A percentile compares a stretch with the other conserved stretches of the same genome.
Conservation (phyloP, 2,113 vertebrate species). For the Maccullochella peelii region DNA sequence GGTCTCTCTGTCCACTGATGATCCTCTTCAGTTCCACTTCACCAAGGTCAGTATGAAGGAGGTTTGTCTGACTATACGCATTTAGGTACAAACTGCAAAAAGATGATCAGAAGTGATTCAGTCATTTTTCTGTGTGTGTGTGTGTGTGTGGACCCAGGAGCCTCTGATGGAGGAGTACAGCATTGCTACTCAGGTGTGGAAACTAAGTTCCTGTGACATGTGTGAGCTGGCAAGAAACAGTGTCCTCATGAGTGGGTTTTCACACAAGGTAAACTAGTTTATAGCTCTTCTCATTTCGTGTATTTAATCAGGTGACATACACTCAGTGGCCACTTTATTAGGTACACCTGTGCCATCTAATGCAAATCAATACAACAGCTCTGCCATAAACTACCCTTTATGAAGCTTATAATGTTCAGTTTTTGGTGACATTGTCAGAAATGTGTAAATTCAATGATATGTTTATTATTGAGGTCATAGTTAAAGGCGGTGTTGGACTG, state of each 20-base stretch:
- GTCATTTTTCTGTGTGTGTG: slow-evolving; percentile 11
- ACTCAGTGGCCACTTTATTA: background rate
- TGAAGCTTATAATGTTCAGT: background rate
- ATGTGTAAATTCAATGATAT: background rate
- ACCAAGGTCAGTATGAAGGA: slow-evolving; percentile 88
- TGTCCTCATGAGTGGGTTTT: slow-evolving; percentile 98
- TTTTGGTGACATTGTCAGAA: background rate
- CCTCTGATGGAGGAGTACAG: slow-evolving; percentile 99
- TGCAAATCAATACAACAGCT: background rate
- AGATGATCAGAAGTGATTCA: background rate
- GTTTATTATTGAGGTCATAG: no score
- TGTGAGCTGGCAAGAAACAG: slow-evolving; percentile 98
- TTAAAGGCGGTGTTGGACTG: background rate
- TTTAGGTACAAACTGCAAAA: background rate
- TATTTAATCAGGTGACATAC: background rate
- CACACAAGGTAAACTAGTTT: slow-evolving; percentile 88
- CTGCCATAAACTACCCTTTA: background rate
- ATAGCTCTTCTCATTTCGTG: background rate
- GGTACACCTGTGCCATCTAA: background rate
- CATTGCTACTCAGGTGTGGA: slow-evolving; percentile 98
- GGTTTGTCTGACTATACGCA: background rate
- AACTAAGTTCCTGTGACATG: slow-evolving; percentile 98
- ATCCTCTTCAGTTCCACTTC: slow-evolving; percentile 98
- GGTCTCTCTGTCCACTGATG: slow-evolving; percentile 95
- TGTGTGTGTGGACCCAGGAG: slow-evolving; percentile 83